Evolutionary conservation across 2,797 vertebrate genomes (phyloP), one percentile per base, ranked within the genome.

Genomic region (Leptodactylus fallax): DNA sequence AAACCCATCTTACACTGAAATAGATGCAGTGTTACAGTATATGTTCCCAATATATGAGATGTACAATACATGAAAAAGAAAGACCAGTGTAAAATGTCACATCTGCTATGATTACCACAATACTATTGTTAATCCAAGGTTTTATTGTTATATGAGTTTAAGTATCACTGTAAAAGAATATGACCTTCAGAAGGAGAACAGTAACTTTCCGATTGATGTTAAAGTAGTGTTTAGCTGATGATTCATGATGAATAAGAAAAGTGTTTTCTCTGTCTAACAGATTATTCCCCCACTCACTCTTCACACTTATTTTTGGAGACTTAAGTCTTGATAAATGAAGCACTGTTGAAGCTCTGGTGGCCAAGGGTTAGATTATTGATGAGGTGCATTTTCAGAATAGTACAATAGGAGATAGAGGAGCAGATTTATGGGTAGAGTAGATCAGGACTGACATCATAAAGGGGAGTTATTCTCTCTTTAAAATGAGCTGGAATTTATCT

Each of bases 241-340:
- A 79, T 49, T 86, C 78, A 71, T 58, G 63, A 86, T 71, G 63
- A 86, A 86, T 72, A 71, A 86, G 77, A 49, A 69, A 45, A 72
- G 21, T 58, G 78, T 86, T 86, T 77, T 56, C 78, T 55, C 85
- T 21, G 45, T 45, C 74, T 74, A 80, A 61, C 36, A 81, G 55
- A 72, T 86, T 71, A 87, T 87, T 27, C n/a, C 79, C 47, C 79
- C 78, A 81, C 78, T 71, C 55, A 87, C 65, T 80, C 51, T 79
- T 60, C 45, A 87, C 45, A 72, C 78, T 81, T 71, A 86, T 87
- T 60, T 72, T 81, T 71, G 65, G 65, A 87, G 85, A 27, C 16
- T 81, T 58, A 61, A 45, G 36, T 82, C 67, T 87, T 85, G 71
- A 85, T 85, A 85, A 85, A 85, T 77, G 83, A 85, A 51, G 27